Evolutionary conservation across 2,888 invertebrate species (phyloP).

Genomic region (Trichopria drosophilae): DNA sequence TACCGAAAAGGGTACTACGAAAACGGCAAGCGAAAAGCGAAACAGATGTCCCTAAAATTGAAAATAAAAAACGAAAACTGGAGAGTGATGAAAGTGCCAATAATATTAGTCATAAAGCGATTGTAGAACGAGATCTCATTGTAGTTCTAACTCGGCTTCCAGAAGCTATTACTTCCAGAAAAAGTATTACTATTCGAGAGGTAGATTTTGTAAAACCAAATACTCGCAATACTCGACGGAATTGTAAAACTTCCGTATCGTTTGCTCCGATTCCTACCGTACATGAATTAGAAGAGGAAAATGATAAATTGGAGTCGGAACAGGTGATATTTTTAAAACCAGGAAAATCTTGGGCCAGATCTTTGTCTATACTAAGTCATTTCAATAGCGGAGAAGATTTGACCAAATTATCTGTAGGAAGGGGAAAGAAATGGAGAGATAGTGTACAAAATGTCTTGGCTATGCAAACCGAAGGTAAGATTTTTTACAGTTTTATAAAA

Average conservation of each 20-base stretch:
- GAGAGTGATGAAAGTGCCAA: background rate
- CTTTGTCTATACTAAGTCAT: slow-evolving; percentile 64
- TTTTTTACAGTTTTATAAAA: too few species aligned
- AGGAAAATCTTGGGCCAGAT: slow-evolving; percentile 72
- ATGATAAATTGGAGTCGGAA: slow-evolving; percentile 15
- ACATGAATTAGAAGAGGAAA: too few species aligned
- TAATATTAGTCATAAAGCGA: too few species aligned
- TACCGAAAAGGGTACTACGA: too few species aligned
- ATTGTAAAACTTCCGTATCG: too few species aligned
- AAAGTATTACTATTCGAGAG: background rate
- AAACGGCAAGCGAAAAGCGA: too few species aligned
- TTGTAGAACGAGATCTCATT: too few species aligned
- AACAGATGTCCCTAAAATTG: too few species aligned
- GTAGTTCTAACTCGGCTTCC: too few species aligned
- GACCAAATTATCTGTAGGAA: slow-evolving; percentile 57
- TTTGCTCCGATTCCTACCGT: too few species aligned
- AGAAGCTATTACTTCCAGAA: background rate
- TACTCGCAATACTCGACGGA: too few species aligned
- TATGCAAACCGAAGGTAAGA: slow-evolving; percentile 62
- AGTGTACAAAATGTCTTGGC: slow-evolving; percentile 62
- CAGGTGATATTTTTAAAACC: slow-evolving; percentile 62
- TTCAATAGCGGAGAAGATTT: slow-evolving; percentile 58
- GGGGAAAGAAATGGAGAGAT: slow-evolving; percentile 64
- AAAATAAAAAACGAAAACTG: background rate
- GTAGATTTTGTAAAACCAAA: background rate